These are phyloP conservation scores for Oryzaephilus surinamensis DNA, from an alignment of 1,140 invertebrate species.

Conservation along the genomic window DNA sequence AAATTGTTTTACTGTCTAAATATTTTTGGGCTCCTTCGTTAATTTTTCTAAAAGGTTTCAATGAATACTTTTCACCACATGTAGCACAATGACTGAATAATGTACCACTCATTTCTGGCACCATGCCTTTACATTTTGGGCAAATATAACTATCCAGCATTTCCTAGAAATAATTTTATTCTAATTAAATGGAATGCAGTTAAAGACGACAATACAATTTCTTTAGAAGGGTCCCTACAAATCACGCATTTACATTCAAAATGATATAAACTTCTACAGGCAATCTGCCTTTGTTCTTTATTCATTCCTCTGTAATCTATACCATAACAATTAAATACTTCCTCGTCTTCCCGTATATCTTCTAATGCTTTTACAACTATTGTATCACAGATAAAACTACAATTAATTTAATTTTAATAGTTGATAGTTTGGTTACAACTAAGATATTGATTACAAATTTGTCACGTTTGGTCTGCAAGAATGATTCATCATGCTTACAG, in stretches of 20 bases:
- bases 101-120: slow-evolving; percentile 18
- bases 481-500: slow-evolving; percentile 86
- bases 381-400: slow-evolving; percentile 27
- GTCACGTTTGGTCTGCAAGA: slow-evolving; percentile 77
- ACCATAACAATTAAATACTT: slow-evolving; percentile 35
- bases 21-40: slow-evolving; percentile 25
- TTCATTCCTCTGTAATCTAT: slow-evolving; percentile 25
- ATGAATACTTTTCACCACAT: slow-evolving; percentile 19
- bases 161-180: slow-evolving; percentile 19
- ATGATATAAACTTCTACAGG: slow-evolving; percentile 24
- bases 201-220: too few relatives aligned
- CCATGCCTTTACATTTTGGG: slow-evolving; percentile 22
- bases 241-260: slow-evolving; percentile 32
- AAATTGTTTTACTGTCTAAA: slow-evolving; percentile 17
- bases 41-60: slow-evolving; percentile 18
- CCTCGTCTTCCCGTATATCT: slow-evolving; percentile 27
- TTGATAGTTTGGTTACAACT: not conserved
- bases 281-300: slow-evolving; percentile 22
- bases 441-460: slow-evolving; percentile 48
- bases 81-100: slow-evolving; percentile 15
- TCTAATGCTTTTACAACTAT: slow-evolving; percentile 30
- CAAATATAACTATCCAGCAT: slow-evolving; percentile 25
- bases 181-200: too few relatives aligned
- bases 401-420: slow-evolving; percentile 9
- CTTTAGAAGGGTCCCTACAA: slow-evolving; percentile 23